Conservation (phyloP, 2,113 vertebrate genomes). For the Sylvia atricapilla region DNA sequence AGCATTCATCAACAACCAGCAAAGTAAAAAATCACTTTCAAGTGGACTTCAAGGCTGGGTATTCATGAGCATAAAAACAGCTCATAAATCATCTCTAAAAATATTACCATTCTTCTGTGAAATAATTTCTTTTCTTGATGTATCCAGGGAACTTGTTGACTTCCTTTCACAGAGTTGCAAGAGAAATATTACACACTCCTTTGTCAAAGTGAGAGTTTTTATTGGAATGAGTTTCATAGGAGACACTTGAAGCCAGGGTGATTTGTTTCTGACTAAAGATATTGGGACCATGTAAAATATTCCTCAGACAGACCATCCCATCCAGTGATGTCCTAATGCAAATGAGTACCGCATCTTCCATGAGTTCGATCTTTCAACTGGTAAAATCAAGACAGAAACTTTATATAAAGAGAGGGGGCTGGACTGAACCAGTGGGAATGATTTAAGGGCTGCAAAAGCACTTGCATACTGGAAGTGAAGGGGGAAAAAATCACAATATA, state of each 20-base stretch:
- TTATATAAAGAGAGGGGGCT: background rate
- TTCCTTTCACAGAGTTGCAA: background rate
- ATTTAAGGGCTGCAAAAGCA: background rate
- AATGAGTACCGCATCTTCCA: background rate
- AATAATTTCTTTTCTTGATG: background rate
- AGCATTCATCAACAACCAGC: background rate
- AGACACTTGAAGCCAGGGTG: background rate
- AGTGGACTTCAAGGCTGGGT: slow-evolving; percentile 3
- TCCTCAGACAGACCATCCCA: background rate
- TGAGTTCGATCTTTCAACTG: background rate
- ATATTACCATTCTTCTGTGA: background rate
- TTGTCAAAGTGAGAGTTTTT: background rate
- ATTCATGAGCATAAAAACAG: background rate
- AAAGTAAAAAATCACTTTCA: background rate
- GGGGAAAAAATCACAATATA: background rate
- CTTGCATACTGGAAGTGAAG: background rate
- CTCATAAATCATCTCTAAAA: slow-evolving; percentile 26
- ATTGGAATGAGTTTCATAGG: background rate
- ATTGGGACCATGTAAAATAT: background rate
- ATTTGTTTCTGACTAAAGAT: background rate
- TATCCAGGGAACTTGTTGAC: background rate
- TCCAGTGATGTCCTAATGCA: background rate
- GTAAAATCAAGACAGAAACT: background rate
- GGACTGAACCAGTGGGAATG: background rate
- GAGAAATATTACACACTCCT: background rate